phyloP scores from a whole-genome alignment of 53 echinoderm and acorn worm genomes.

The Actinopyga echinites region DNA sequence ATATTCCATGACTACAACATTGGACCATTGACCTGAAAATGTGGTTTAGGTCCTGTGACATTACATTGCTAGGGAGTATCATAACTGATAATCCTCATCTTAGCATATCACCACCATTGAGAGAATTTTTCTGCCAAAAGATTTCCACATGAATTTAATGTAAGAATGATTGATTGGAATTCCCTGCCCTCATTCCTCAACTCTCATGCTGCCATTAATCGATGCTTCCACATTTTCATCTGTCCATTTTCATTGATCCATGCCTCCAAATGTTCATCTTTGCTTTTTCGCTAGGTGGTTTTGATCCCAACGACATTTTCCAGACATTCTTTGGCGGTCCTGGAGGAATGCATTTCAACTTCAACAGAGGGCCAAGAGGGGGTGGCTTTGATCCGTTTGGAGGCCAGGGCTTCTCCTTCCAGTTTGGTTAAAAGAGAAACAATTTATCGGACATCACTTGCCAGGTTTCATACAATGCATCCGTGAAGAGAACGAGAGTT shows the following conservation, averaged over 20 bases:
- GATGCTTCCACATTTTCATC: no score
- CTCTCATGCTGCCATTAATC: no score
- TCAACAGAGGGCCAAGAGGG: conserved; percentile 43
- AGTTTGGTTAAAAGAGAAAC: conserved; percentile 39
- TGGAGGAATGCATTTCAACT: conserved; percentile 52
- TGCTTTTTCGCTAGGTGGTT: conserved; percentile 54
- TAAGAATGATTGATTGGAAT: no score
- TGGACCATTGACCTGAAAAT: background rate
- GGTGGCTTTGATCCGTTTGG: conserved; percentile 66
- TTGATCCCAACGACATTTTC: conserved; percentile 96
- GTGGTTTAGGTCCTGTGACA: background rate
- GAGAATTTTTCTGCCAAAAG: background rate
- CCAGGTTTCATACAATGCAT: no score
- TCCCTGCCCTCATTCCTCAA: no score
- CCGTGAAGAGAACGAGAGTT: no score
- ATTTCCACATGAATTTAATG: no score
- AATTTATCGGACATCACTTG: no score
- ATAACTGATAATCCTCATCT: no score
- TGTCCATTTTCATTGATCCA: background rate
- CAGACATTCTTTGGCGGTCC: conserved; percentile 85
- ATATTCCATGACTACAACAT: no score
- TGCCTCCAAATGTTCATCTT: background rate
- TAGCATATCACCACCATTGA: no score
- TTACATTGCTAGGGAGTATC: no score
- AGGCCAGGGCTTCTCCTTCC: conserved; percentile 74